Percentiles rank a stretch among this genome's conserved stretches.
Evolutionary conservation across 2,113 vertebrate genomes (phyloP).

Genomic region (Phodopus roborovskii): DNA sequence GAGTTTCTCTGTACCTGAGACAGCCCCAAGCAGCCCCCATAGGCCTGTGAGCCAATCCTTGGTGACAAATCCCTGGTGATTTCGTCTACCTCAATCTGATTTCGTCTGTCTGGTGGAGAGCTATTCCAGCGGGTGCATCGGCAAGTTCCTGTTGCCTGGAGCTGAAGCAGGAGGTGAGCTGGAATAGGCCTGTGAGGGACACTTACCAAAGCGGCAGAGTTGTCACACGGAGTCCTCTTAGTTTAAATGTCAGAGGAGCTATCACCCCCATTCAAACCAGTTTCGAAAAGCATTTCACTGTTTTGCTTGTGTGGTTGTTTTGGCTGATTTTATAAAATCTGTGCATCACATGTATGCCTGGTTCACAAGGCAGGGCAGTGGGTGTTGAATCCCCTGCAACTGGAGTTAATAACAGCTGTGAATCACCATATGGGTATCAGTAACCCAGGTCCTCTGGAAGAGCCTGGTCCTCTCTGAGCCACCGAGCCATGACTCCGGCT

Average conservation of each 20-base stretch:
- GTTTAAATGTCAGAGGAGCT: background rate
- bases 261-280: background rate
- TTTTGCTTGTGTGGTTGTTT: background rate
- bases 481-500: background rate
- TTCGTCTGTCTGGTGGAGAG: background rate
- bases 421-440: background rate
- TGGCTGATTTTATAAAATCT: background rate
- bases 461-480: background rate
- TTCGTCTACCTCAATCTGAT: background rate
- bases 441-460: background rate
- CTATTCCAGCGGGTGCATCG: background rate
- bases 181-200: background rate
- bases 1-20: background rate
- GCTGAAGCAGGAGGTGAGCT: background rate
- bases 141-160: background rate
- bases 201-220: background rate
- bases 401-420: background rate
- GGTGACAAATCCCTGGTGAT: background rate
- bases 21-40: background rate
- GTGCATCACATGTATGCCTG: background rate
- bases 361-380: background rate
- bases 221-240: background rate
- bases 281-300: background rate
- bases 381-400: background rate
- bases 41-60: background rate